Base-by-base conservation (phyloP, 2,797 vertebrate species). In the Pangasius mekongensis region DNA sequence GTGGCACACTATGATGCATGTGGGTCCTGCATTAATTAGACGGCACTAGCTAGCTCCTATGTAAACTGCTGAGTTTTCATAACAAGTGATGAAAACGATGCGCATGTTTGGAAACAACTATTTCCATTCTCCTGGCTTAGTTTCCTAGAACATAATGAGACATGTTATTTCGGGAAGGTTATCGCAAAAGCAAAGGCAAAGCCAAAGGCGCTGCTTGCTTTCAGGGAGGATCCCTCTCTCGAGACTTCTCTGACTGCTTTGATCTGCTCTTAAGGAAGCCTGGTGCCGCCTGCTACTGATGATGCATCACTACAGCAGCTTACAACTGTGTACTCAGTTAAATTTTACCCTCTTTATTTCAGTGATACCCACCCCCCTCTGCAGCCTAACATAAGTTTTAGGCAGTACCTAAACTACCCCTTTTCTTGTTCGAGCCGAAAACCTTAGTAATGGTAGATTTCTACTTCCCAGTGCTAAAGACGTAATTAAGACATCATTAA, bases 171-270 rank as follows among this genome's bases (percentile, higher is more conserved):
- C 2, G 2, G 73, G 18, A 52, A 77, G 47, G 58, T 85, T 88
- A 69, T 67, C 62, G 30, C 30, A 60, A 86, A 62, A 60, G 78
- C 71, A 87, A 77, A 88, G 83, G 83, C 80, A 87, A 84, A 13
- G 6, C 83, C 49, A 47, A 49, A 47, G 5, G 24, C 10, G 22
- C 27, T 90, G 85, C 33, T 88, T 86, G 89, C 16, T 91, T 89
- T 91, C 33, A 58, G 88, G 81, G 84, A 90, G 86, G 90, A 85
- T 88, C 80, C 69, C n/a, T 58, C 77, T 80, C 86, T 80, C 52
- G 56, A 16, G 24, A 13, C 74, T 27, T 62, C 58, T 80, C 66
- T 24, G 33, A 18, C n/a, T 56, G 14, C 91, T 90, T 91, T 93
- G 82, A 92, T 88, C 82, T 91, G 71, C 86, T 88, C 83, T 87